phyloP scores from a whole-genome alignment of 2,797 vertebrate species.

The Phoebastria nigripes region DNA sequence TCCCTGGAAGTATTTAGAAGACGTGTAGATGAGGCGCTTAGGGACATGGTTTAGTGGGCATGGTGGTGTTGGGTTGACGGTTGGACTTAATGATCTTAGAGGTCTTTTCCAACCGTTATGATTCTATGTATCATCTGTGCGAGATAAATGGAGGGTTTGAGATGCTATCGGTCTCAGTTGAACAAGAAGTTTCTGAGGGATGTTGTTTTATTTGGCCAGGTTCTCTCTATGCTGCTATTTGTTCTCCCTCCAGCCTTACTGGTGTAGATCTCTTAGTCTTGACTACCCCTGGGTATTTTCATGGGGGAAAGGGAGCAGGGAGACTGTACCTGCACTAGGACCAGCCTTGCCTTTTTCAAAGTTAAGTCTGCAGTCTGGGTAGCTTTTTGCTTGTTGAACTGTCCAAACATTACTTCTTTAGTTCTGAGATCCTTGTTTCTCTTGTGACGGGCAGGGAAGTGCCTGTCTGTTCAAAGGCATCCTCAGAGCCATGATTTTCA shows the following conservation, averaged over 20 bases:
- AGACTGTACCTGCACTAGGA: background rate
- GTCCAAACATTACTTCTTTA: background rate
- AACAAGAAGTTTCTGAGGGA: background rate
- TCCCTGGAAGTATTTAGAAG: no score
- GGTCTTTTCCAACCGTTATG: no score
- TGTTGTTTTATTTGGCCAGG: background rate
- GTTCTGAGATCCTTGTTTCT: background rate
- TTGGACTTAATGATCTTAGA: no score
- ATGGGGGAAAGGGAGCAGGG: background rate
- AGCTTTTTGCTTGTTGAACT: background rate
- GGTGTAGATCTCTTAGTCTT: background rate
- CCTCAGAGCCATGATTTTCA: background rate
- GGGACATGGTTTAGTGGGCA: no score
- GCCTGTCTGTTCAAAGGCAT: background rate
- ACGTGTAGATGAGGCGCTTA: no score
- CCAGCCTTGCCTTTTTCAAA: background rate
- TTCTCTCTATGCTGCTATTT: background rate
- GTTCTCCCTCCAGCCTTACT: background rate
- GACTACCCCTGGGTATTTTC: background rate
- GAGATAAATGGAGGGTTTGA: background rate
- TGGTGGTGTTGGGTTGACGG: no score
- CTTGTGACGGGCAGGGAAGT: background rate
- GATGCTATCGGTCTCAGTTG: background rate
- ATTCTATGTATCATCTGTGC: background rate
- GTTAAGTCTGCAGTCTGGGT: background rate